phyloP scores from a whole-genome alignment of 2,797 vertebrate species.

The Megalops cyprinoides region DNA sequence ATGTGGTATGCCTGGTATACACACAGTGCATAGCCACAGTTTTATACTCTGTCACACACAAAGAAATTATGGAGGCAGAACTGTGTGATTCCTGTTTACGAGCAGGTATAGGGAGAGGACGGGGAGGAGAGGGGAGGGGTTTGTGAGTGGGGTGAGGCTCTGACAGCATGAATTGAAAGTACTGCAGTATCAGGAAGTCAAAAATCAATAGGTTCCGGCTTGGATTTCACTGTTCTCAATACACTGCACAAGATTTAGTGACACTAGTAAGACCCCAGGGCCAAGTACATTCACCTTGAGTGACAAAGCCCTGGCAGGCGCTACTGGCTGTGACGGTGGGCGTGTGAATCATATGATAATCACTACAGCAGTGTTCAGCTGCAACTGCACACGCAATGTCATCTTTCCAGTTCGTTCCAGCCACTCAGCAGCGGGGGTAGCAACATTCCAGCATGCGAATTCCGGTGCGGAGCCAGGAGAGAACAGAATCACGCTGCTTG shows the following conservation, averaged over 20 bases:
- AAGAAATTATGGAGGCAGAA: neutral
- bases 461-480: neutral
- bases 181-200: neutral
- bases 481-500: neutral
- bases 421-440: neutral
- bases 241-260: neutral
- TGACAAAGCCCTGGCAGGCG: neutral
- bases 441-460: neutral
- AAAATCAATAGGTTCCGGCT: neutral
- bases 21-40: neutral
- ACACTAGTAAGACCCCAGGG: neutral
- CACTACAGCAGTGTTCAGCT: neutral
- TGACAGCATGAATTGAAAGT: neutral
- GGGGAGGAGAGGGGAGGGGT: too few species aligned
- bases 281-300: neutral
- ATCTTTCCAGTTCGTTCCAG: neutral
- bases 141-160: neutral
- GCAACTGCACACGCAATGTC: neutral
- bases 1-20: neutral
- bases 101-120: too few species aligned
- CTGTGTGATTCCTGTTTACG: too few species aligned
- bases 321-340: neutral
- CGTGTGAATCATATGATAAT: neutral
- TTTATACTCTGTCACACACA: neutral
- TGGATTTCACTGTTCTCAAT: neutral